Conservation (phyloP, 2,888 invertebrate species). For the Zygogramma bicolorata region DNA sequence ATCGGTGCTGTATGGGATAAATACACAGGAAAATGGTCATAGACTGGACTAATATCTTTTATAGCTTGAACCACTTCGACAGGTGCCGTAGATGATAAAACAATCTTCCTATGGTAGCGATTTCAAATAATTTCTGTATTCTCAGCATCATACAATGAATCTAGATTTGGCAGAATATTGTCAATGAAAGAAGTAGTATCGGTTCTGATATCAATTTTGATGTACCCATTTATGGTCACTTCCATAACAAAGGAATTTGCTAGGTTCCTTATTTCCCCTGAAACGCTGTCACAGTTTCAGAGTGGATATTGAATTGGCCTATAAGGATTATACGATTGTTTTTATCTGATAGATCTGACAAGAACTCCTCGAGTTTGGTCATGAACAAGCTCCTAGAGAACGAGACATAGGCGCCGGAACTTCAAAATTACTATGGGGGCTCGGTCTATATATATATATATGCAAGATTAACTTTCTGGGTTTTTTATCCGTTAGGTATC, state of each 20-base stretch:
- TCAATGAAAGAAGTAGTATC: background rate
- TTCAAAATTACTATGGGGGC: too few relatives aligned
- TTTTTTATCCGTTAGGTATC: too few relatives aligned
- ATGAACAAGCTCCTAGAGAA: background rate
- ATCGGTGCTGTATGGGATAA: too few relatives aligned
- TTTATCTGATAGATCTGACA: background rate
- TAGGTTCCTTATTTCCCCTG: background rate
- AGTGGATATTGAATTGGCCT: constrained; percentile 3
- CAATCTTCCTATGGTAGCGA: too few relatives aligned
- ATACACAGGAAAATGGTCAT: too few relatives aligned
- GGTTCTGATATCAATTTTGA: background rate
- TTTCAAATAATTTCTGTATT: too few relatives aligned
- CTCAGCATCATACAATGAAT: background rate
- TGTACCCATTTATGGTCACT: background rate
- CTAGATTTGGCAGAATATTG: background rate
- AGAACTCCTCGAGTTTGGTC: background rate
- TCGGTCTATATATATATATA: too few relatives aligned
- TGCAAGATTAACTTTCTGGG: too few relatives aligned
- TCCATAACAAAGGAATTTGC: background rate
- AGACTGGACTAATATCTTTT: too few relatives aligned
- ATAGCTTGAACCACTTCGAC: too few relatives aligned
- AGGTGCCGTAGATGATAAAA: too few relatives aligned
- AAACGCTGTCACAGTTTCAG: background rate
- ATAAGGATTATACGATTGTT: background rate
- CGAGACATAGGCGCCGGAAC: too few relatives aligned